Evolutionary conservation across 2,113 vertebrate species (phyloP).

Genomic region (Setophaga kirtlandii): DNA sequence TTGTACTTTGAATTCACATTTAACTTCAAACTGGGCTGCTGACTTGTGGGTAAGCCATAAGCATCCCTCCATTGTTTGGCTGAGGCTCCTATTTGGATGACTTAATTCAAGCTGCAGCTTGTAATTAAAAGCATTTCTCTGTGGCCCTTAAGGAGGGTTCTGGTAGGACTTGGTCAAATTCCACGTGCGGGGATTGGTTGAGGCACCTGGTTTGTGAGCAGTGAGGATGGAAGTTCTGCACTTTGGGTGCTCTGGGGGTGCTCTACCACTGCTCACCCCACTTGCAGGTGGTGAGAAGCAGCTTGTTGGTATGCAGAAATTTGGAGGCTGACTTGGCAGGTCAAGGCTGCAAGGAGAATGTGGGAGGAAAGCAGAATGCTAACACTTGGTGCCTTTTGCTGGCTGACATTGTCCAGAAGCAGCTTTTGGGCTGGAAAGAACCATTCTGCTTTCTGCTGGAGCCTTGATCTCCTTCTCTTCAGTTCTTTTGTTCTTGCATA

Average conservation of each 20-base stretch:
- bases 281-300: neutral
- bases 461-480: neutral
- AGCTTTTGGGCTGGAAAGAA: neutral
- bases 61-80: constrained; percentile 10
- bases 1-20: neutral
- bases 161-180: neutral
- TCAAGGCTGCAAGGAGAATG: neutral
- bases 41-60: neutral
- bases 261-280: neutral
- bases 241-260: neutral
- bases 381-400: neutral
- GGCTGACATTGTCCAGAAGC: neutral
- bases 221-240: neutral
- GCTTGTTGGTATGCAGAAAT: neutral
- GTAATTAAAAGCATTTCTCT: constrained; percentile 29
- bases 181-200: accelerated
- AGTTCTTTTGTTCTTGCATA: neutral
- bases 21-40: neutral
- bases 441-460: neutral
- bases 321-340: neutral
- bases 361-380: neutral
- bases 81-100: neutral
- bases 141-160: neutral
- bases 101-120: neutral
- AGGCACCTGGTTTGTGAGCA: neutral